Evolutionary conservation across 2,888 invertebrate species (phyloP).

Genomic region (Polydrusus pterygomalis): DNA sequence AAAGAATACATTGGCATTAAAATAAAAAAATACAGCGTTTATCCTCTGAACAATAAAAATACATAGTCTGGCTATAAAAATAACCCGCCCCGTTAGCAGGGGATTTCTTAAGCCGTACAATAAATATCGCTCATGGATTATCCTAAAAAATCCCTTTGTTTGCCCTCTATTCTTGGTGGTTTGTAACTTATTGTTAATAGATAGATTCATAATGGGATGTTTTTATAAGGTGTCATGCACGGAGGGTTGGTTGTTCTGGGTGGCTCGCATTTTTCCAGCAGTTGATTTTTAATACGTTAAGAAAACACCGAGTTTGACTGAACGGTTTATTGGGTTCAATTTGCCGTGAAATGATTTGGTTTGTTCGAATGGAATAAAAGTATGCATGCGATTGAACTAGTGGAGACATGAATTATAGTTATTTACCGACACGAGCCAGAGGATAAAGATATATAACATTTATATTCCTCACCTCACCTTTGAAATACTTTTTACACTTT

Average conservation of each 20-base stretch:
- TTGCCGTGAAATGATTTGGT: conserved; percentile 4
- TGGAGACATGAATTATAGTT: too few species aligned
- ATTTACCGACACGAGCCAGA: too few species aligned
- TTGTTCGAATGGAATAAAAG: background rate
- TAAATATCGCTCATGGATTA: conserved; percentile 49
- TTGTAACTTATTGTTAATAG: conserved; percentile 67
- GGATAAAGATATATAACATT: too few species aligned
- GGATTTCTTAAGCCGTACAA: conserved; percentile 43
- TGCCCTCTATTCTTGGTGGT: conserved; percentile 59
- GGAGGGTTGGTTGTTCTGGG: conserved; percentile 55
- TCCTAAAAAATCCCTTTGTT: conserved; percentile 51
- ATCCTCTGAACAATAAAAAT: conserved; percentile 50
- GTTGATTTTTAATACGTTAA: conserved; percentile 51
- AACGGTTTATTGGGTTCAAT: conserved; percentile 14
- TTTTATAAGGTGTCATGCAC: conserved; percentile 68
- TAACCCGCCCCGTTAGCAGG: conserved; percentile 55
- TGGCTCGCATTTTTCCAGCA: conserved; percentile 52
- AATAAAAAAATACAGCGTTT: conserved; percentile 22
- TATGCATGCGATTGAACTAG: too few species aligned
- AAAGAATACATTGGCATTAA: conserved; percentile 3
- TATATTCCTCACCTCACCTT: too few species aligned
- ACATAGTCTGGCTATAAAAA: conserved; percentile 52
- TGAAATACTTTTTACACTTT: too few species aligned
- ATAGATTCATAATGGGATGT: conserved; percentile 68
- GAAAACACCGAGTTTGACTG: conserved; percentile 42